Percentiles rank a stretch among this genome's conserved stretches.
phyloP scores from a whole-genome alignment of 1,140 invertebrate genomes.

The Pentalonia nigronervosa region DNA sequence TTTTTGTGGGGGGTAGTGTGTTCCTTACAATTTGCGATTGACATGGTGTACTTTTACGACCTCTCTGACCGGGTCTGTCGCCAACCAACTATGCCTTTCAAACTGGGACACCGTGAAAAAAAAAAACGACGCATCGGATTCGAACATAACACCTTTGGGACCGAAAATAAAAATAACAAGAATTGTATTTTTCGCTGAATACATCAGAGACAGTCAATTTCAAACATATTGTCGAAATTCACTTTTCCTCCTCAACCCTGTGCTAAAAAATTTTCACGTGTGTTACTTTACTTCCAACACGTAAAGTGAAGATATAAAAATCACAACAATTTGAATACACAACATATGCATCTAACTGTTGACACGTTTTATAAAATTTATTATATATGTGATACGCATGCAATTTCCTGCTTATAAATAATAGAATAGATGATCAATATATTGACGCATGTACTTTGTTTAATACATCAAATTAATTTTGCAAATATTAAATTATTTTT shows the following conservation, averaged over 20 bases:
- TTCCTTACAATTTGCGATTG: background rate
- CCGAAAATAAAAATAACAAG: conserved; percentile 16
- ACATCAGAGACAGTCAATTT: background rate
- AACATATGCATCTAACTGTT: background rate
- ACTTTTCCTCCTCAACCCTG: background rate
- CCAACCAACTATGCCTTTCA: background rate
- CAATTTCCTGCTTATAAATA: background rate
- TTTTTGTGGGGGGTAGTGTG: background rate
- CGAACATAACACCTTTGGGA: background rate
- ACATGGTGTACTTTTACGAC: background rate
- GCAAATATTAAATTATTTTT: background rate
- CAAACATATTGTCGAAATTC: background rate
- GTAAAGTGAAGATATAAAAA: background rate
- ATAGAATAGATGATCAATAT: background rate
- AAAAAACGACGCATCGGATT: background rate
- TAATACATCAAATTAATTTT: background rate
- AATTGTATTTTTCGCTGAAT: conserved; percentile 16
- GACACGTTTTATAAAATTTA: background rate
- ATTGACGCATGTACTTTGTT: background rate
- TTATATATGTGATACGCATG: background rate
- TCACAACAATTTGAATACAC: background rate
- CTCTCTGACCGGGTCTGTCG: background rate
- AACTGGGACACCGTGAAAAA: background rate
- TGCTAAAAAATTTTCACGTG: background rate
- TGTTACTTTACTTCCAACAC: background rate